Evolutionary conservation across 2,797 vertebrate species (phyloP).

Genomic region (Cygnus olor): DNA sequence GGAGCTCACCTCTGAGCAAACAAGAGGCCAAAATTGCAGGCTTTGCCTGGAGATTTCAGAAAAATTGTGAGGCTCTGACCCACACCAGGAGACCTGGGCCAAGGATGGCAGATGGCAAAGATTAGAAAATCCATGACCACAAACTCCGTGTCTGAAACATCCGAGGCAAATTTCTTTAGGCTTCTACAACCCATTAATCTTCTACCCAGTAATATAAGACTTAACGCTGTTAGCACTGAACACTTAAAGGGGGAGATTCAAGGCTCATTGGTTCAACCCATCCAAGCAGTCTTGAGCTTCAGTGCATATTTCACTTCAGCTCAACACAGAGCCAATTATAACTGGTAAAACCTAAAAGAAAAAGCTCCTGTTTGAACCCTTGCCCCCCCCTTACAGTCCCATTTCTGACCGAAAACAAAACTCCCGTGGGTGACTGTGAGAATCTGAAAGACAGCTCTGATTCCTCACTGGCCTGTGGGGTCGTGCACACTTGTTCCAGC

Average conservation of each 20-base stretch:
- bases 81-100: neutral
- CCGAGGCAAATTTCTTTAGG: neutral
- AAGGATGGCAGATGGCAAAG: neutral
- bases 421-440: neutral
- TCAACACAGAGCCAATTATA: neutral
- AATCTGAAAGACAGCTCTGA: neutral
- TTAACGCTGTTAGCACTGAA: neutral
- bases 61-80: neutral
- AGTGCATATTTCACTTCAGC: neutral
- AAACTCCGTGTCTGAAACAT: neutral
- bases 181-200: neutral
- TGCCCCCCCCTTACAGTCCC: neutral
- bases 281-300: neutral
- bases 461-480: neutral
- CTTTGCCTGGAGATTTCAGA: neutral
- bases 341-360: neutral
- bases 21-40: neutral
- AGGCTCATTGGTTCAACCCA: neutral
- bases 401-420: neutral
- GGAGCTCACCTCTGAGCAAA: neutral
- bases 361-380: neutral
- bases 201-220: neutral
- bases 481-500: accelerated
- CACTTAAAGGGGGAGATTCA: neutral
- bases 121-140: neutral